phyloP scores from a whole-genome alignment of 2,888 invertebrate species.

The Drosophila lacicola region DNA sequence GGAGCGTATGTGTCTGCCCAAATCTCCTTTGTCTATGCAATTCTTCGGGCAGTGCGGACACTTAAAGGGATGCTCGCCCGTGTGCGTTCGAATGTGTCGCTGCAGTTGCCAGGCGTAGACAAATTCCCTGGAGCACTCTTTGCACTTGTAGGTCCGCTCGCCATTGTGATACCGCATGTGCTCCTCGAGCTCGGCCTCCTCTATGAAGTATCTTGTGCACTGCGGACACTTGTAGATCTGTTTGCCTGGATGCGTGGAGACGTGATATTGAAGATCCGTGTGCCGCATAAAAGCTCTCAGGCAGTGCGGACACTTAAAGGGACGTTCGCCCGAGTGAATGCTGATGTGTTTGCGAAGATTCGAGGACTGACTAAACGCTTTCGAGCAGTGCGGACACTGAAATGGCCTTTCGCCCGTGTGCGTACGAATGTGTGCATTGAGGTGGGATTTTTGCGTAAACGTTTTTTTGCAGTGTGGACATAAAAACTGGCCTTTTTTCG shows the following conservation, averaged over 20 bases:
- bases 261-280: constrained; percentile 45
- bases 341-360: constrained; percentile 45
- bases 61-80: constrained; percentile 31
- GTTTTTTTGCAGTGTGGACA: constrained; percentile 36
- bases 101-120: constrained; percentile 40
- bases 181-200: constrained; percentile 34
- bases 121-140: constrained; percentile 28
- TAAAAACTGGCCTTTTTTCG: constrained; percentile 26
- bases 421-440: constrained; percentile 40
- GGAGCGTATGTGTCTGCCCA: constrained; percentile 29
- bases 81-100: constrained; percentile 38
- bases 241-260: constrained; percentile 48
- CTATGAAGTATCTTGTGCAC: constrained; percentile 45
- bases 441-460: constrained; percentile 33
- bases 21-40: constrained; percentile 31
- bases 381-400: constrained; percentile 35
- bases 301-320: constrained; percentile 47
- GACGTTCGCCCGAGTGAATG: constrained; percentile 47
- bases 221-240: constrained; percentile 38
- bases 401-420: constrained; percentile 44
- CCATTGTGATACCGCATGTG: constrained; percentile 42
- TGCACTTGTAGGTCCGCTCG: constrained; percentile 35
- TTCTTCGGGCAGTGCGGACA: constrained; percentile 40
- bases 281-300: constrained; percentile 34
- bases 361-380: constrained; percentile 42